These are phyloP conservation scores for Platycheirus rosarum DNA, from an alignment of 2,888 invertebrate genomes.

Conservation along the genomic window DNA sequence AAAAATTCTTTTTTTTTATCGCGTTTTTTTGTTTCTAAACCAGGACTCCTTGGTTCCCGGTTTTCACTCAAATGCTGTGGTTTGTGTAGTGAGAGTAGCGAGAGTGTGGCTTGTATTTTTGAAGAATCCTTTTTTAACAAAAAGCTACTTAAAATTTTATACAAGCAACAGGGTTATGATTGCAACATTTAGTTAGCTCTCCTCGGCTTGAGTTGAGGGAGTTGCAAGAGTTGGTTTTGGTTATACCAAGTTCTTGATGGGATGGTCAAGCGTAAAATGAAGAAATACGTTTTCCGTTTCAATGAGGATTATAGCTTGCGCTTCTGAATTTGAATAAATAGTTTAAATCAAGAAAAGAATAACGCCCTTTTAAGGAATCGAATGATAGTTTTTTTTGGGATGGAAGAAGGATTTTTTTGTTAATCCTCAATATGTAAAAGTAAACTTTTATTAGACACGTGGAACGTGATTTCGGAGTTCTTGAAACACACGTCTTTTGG, in stretches of 20 bases:
- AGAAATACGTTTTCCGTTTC: constrained; percentile 23
- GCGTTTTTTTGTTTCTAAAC: constrained; percentile 4
- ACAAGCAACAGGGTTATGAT: constrained; percentile 72
- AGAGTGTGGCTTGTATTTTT: constrained; percentile 40
- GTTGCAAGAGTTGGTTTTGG: background rate
- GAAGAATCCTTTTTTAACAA: constrained; percentile 52
- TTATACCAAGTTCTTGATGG: background rate
- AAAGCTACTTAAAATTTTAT: constrained; percentile 70
- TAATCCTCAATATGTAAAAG: constrained; percentile 17
- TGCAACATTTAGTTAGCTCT: constrained; percentile 43
- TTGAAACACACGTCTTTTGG: too few relatives aligned
- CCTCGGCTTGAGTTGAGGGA: background rate
- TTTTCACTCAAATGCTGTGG: background rate
- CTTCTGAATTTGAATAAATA: constrained; percentile 14
- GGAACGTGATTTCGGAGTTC: background rate
- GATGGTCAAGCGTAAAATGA: constrained; percentile 39
- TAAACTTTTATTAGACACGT: too few relatives aligned
- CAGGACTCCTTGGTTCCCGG: background rate
- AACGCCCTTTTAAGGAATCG: constrained; percentile 51
- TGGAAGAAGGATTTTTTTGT: too few relatives aligned
- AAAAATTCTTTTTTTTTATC: constrained; percentile 38
- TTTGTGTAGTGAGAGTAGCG: background rate
- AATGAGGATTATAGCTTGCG: constrained; percentile 19
- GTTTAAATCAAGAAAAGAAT: constrained; percentile 8
- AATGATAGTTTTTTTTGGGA: constrained; percentile 58